Evolutionary conservation across 2,888 invertebrate genomes (phyloP).

Genomic region (Drosophila subsilvestris): DNA sequence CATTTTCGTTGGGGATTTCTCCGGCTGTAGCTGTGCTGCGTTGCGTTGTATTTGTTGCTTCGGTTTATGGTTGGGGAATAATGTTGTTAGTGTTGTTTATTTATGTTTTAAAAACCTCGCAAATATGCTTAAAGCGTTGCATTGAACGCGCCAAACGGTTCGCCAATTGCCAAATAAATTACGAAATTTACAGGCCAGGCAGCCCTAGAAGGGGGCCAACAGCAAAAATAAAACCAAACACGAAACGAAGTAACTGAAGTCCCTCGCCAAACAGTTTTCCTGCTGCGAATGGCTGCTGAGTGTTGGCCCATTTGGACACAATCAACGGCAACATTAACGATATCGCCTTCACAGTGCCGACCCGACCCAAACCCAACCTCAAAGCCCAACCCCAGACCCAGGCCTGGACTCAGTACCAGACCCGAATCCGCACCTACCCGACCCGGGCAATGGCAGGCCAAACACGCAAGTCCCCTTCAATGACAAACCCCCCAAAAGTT

Average conservation of each 20-base stretch:
- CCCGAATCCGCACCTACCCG: slow-evolving; percentile 40
- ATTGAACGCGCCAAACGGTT: slow-evolving; percentile 50
- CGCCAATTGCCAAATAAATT: slow-evolving; percentile 77
- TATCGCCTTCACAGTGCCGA: slow-evolving; percentile 74
- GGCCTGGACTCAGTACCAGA: slow-evolving; percentile 6
- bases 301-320: slow-evolving; percentile 60
- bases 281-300: slow-evolving; percentile 45
- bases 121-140: slow-evolving; percentile 49
- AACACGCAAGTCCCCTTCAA: slow-evolving; percentile 75
- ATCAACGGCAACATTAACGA: slow-evolving; percentile 76
- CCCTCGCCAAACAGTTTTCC: slow-evolving; percentile 39
- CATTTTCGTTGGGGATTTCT: slow-evolving; percentile 18
- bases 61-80: slow-evolving; percentile 66
- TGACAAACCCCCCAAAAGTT: slow-evolving; percentile 51
- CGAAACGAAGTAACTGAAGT: slow-evolving; percentile 14
- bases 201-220: not conserved
- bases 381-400: slow-evolving; percentile 14
- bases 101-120: slow-evolving; percentile 60
- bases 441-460: slow-evolving; percentile 64
- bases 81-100: slow-evolving; percentile 71
- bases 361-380: slow-evolving; percentile 22
- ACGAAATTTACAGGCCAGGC: slow-evolving; percentile 66
- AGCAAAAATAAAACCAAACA: not conserved
- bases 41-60: slow-evolving; percentile 33
- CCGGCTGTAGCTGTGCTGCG: slow-evolving; percentile 27